These are phyloP conservation scores for Lerema accius DNA, from an alignment of 1,140 invertebrate species.

Conservation along the genomic window DNA sequence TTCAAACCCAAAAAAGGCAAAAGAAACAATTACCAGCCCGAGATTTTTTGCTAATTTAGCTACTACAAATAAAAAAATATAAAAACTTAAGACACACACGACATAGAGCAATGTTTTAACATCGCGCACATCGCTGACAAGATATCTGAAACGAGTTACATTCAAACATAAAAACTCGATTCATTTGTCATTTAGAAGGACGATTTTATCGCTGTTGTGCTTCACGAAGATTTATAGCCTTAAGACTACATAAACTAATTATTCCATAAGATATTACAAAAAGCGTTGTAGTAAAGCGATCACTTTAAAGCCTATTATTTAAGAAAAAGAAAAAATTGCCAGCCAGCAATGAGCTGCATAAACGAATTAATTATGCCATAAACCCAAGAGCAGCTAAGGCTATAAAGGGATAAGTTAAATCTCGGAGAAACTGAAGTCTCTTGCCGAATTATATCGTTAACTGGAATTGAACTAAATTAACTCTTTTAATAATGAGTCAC, in stretches of 20 bases:
- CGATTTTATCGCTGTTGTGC: conserved; percentile 32
- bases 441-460: not conserved
- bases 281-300: conserved; percentile 12
- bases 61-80: conserved; percentile 19
- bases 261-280: conserved; percentile 23
- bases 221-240: conserved; percentile 25
- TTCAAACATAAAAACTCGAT: conserved; percentile 32
- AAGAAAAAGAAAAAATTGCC: conserved; percentile 37
- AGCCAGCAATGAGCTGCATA: conserved; percentile 43
- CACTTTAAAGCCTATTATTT: conserved; percentile 21
- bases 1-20: not conserved
- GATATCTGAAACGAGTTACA: conserved; percentile 33
- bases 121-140: conserved; percentile 28
- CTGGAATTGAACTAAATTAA: not conserved
- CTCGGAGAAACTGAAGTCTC: conserved; percentile 50
- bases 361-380: conserved; percentile 57
- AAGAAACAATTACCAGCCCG: not conserved
- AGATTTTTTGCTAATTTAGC: conserved; percentile 2
- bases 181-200: conserved; percentile 34
- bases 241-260: conserved; percentile 29
- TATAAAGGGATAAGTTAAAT: conserved; percentile 51
- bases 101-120: conserved; percentile 19
- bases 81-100: conserved; percentile 14
- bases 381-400: conserved; percentile 53
- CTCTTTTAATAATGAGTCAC: not conserved